These are phyloP conservation scores for Rhinogobio ventralis DNA, from an alignment of 2,797 vertebrate genomes.

Conservation along the genomic window DNA sequence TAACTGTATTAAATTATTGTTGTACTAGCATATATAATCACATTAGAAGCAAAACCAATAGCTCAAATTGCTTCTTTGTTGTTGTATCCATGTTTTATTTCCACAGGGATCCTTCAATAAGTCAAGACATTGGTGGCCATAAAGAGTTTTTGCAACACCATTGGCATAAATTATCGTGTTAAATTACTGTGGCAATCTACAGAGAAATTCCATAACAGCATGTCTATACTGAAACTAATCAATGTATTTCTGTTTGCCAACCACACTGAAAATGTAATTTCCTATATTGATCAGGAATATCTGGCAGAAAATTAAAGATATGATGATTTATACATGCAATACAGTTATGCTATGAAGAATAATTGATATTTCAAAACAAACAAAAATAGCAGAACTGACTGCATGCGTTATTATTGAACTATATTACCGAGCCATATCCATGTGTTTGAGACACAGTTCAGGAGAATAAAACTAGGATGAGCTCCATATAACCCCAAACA, in stretches of 20 bases:
- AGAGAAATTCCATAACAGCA: background rate
- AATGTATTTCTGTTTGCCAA: background rate
- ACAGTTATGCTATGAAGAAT: background rate
- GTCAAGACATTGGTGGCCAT: conserved; percentile 9
- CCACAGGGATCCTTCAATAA: background rate
- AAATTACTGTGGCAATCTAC: conserved; percentile 12
- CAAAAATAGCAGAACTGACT: background rate
- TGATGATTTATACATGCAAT: background rate
- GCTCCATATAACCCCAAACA: conserved; percentile 61
- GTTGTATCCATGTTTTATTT: background rate
- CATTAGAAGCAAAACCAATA: background rate
- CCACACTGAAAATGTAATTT: conserved; percentile 2
- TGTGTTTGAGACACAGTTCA: conserved; percentile 58
- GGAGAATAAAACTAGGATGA: conserved; percentile 74
- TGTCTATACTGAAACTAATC: conserved; percentile 12
- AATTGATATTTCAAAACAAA: conserved; percentile 15
- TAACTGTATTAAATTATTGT: background rate
- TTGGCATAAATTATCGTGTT: background rate
- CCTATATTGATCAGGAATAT: background rate
- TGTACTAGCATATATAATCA: background rate
- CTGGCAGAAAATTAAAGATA: background rate
- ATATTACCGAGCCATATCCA: conserved; percentile 8
- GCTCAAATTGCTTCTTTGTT: background rate
- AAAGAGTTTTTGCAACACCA: background rate
- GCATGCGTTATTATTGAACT: background rate